Evolutionary conservation across 2,797 vertebrate genomes (phyloP), one percentile per base, ranked within the genome.

Genomic region (Enteromius paludinosus): DNA sequence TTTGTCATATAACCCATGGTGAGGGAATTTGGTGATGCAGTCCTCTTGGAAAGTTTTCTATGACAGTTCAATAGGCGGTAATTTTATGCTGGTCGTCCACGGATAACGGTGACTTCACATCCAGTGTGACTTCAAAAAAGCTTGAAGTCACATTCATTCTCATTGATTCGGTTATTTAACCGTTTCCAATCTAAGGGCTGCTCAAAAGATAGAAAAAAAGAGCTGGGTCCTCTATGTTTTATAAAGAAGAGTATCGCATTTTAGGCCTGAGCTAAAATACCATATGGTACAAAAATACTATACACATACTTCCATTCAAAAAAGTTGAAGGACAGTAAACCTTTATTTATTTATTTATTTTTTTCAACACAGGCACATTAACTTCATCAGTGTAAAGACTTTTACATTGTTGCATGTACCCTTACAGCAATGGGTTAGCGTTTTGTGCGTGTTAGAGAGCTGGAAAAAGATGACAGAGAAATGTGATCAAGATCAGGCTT

Each of bases 401-500:
- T 59, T 59, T 28, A 62, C 62, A 18, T 65, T 65, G 30, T 35
- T 35, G 4, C 8, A 28, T n/a, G 62, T 59, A 59, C n/a, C 45
- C 70, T 20, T 25, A 43, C 73, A 76, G 4, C 12, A 14, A 7
- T 49, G 65, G 54, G 9, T 82, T 71, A 80, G 41, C 41, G 69
- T n/a, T n/a, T n/a, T 15, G 14, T 61, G 62, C 45, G n/a, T 14
- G 65, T 59, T 35, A 5, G 61, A 33, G 47, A 61, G 74, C 70
- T 30, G 54, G 66, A 10, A 73, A 78, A 49, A 59, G 68, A 62
- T 33, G 23, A 62, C 12, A 4, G 72, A 62, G 78, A 33, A 68
- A 59, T 86, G 52, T 56, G 73, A 72, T 83, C 30, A 61, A 43
- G 70, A 66, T 75, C 54, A 49, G 70, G 80, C 35, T 23, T 45